Conservation (phyloP, 2,888 invertebrate species). For the Campaea margaritaria region DNA sequence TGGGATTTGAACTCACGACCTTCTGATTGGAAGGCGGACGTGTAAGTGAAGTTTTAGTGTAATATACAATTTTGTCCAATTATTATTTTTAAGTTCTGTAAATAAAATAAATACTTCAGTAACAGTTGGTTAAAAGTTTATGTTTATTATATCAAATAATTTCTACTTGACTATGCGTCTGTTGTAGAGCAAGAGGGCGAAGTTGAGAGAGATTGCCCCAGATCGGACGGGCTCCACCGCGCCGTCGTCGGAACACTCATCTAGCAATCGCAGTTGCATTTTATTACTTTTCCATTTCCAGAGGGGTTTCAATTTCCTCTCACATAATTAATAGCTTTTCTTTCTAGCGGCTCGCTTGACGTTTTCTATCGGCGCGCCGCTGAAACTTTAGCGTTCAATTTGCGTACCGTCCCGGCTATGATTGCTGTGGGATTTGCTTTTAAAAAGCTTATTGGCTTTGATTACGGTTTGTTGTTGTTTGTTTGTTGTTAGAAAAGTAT, state of each 20-base stretch:
- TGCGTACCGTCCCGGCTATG: constrained; percentile 66
- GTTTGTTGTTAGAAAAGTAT: background rate
- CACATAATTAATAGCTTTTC: constrained; percentile 84
- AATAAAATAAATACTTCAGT: no score
- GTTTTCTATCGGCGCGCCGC: constrained; percentile 72
- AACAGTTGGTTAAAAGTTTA: no score
- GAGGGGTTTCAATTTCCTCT: constrained; percentile 84
- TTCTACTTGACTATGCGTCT: no score
- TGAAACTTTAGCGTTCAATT: constrained; percentile 76
- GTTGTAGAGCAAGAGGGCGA: constrained; percentile 10
- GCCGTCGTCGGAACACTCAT: constrained; percentile 62
- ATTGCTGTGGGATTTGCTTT: constrained; percentile 48
- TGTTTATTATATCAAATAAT: no score
- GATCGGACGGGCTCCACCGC: constrained; percentile 20
- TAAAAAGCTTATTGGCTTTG: constrained; percentile 17
- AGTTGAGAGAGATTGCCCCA: constrained; percentile 32
- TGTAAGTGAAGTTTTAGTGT: no score
- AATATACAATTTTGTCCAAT: no score
- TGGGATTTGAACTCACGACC: no score
- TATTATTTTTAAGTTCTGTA: no score
- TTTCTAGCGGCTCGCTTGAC: constrained; percentile 73
- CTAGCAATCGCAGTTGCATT: constrained; percentile 83
- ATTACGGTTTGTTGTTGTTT: background rate
- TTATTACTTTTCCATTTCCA: constrained; percentile 85
- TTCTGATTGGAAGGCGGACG: no score